phyloP scores from a whole-genome alignment of 2,113 vertebrate genomes.

The Engraulis encrasicolus region DNA sequence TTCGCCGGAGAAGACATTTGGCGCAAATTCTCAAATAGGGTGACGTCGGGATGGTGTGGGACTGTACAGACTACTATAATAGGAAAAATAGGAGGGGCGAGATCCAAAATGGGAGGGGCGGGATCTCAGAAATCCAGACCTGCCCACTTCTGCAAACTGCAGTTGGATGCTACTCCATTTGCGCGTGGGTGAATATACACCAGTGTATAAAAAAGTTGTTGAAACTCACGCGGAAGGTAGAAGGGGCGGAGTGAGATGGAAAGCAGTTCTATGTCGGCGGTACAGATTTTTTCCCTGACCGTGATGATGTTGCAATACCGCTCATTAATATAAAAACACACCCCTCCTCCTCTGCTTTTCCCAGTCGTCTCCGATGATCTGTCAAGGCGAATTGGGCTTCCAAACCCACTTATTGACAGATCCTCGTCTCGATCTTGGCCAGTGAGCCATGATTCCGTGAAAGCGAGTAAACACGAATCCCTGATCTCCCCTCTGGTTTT shows the following conservation, averaged over 20 bases:
- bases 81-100: too few relatives aligned
- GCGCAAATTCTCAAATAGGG: too few relatives aligned
- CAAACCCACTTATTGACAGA: background rate
- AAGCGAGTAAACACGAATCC: background rate
- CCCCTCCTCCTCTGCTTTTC: background rate
- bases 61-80: too few relatives aligned
- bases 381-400: conserved; percentile 4
- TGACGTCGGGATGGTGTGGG: too few relatives aligned
- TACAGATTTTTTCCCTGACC: conserved; percentile 13
- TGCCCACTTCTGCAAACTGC: too few relatives aligned
- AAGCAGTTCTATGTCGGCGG: background rate
- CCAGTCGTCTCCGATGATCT: conserved; percentile 3
- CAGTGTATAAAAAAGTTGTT: background rate
- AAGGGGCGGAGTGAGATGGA: conserved; percentile 11
- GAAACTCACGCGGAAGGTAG: conserved; percentile 9
- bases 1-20: too few relatives aligned
- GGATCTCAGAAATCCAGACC: too few relatives aligned
- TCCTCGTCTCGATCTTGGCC: background rate
- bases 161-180: too few relatives aligned
- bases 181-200: conserved; percentile 15
- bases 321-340: conserved; percentile 6
- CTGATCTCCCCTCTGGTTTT: background rate
- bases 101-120: too few relatives aligned
- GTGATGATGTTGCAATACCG: conserved; percentile 12
- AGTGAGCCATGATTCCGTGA: background rate